Evolutionary conservation across 2,797 vertebrate genomes (phyloP), one percentile per base, ranked within the genome.

Genomic region (Macroramphosus scolopax): DNA sequence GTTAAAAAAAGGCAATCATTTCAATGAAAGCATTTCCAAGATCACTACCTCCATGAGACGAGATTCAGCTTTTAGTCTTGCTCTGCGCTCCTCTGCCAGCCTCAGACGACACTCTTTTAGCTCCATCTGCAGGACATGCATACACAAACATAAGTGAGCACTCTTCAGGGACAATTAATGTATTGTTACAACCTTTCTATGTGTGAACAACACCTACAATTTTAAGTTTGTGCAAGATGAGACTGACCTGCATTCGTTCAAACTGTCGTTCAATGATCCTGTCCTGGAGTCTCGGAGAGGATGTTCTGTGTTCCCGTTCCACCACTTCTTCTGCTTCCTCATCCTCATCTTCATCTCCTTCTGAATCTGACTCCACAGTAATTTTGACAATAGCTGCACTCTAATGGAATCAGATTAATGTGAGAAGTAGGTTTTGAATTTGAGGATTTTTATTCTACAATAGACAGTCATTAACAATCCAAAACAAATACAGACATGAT

Each of bases 71-170:
- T 87, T 93, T 14, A 92, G 58, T 66, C 94, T 92, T 59, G 89
- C 87, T 49, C 85, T 91, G 73, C 88, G 89, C 68, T 98, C 95
- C 57, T 95, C 92, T 29, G 87, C 86, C 34, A 98, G 68, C 68
- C 90, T 92, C 47, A 88, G 65, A 6, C 89, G 86, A 75, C 91
- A 95, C 53, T 94, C 91, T 42, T 92, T 89, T 59, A 98, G 87
- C 81, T 92, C 92, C 81, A 90, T 86, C 95, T 99, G 66, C 46
- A 72, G 79, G 68, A 12, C 20, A 35, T 37, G 2, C 6, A 56
- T 28, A 52, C 28, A 56, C 18, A 56, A 14, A 49, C 6, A 41
- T 11, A 51, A 42, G 15, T 7, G 2, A 10, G 16, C 8, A n/a
- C n/a, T n/a, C n/a, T n/a, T n/a, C n/a, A n/a, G n/a, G n/a, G n/a